These are phyloP conservation scores for Zaprionus davidi DNA, from an alignment of 1,140 invertebrate species.

Conservation along the genomic window DNA sequence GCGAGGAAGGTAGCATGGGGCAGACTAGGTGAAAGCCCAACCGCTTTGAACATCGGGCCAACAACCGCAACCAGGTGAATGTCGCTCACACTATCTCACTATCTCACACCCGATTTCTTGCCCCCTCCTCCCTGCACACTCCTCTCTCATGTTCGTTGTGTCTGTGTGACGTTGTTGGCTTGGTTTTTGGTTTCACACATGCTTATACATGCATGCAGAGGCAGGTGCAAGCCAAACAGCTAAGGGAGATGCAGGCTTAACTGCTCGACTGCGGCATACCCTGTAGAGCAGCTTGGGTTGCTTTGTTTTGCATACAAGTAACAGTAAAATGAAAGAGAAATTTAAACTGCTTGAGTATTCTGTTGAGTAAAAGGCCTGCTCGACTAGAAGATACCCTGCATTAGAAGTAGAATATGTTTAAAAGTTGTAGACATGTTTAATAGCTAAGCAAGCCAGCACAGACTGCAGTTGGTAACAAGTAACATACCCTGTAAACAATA, in stretches of 20 bases:
- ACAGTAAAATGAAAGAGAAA: not conserved
- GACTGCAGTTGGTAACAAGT: not conserved
- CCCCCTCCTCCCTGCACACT: not conserved
- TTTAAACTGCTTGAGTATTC: not conserved
- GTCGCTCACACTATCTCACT: conserved; percentile 34
- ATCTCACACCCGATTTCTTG: conserved; percentile 8
- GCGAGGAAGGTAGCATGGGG: not conserved
- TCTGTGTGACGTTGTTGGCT: conserved; percentile 46
- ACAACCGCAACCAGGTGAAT: conserved; percentile 53
- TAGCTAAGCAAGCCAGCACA: not conserved
- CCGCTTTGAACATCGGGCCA: conserved; percentile 49
- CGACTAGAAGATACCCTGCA: not conserved
- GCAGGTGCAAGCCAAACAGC: conserved; percentile 43
- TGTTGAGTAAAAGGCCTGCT: not conserved
- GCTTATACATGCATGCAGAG: conserved; percentile 72
- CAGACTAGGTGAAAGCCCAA: conserved; percentile 31
- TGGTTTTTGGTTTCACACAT: conserved; percentile 79
- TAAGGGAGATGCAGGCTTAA: not conserved
- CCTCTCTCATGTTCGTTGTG: conserved; percentile 2
- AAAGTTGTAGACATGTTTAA: not conserved
- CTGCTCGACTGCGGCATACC: not conserved
- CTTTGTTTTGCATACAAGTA: not conserved
- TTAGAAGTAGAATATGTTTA: not conserved
- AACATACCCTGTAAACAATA: not conserved
- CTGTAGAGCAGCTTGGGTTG: not conserved